These are phyloP conservation scores for Aleiodes alternator DNA, from an alignment of 2,888 invertebrate genomes.

Conservation along the genomic window DNA sequence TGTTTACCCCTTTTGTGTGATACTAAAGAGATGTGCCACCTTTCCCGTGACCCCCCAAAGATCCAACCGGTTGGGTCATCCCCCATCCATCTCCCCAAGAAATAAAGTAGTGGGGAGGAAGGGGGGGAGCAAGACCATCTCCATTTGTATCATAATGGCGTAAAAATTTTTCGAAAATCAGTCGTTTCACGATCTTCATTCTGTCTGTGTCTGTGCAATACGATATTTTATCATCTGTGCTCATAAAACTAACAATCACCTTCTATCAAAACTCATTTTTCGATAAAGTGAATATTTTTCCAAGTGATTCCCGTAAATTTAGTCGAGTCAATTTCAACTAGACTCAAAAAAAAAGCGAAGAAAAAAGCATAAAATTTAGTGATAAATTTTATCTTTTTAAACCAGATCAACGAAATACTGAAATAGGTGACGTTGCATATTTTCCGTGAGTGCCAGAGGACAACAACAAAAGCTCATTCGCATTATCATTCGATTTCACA, in stretches of 20 bases:
- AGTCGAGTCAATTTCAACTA: too few relatives aligned
- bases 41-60: conserved; percentile 58
- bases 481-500: conserved; percentile 33
- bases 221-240: conserved; percentile 44
- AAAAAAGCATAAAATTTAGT: conserved; percentile 7
- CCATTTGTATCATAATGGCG: not conserved
- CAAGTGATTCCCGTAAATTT: not conserved
- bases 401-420: not conserved
- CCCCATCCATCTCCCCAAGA: not conserved
- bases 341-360: not conserved
- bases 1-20: conserved; percentile 2
- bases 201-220: conserved; percentile 55
- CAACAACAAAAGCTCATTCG: conserved; percentile 12
- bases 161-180: conserved; percentile 46
- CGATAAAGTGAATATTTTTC: conserved; percentile 25
- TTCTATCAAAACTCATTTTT: not conserved
- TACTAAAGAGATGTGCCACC: conserved; percentile 5
- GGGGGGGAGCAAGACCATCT: not conserved
- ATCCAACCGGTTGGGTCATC: conserved; percentile 42
- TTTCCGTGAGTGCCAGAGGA: conserved; percentile 9
- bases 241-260: not conserved
- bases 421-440: conserved; percentile 13
- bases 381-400: conserved; percentile 17
- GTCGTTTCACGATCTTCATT: conserved; percentile 57
- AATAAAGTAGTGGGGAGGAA: conserved; percentile 43